Evolutionary conservation across 2,797 vertebrate genomes (phyloP).

Genomic region (Alauda arvensis): DNA sequence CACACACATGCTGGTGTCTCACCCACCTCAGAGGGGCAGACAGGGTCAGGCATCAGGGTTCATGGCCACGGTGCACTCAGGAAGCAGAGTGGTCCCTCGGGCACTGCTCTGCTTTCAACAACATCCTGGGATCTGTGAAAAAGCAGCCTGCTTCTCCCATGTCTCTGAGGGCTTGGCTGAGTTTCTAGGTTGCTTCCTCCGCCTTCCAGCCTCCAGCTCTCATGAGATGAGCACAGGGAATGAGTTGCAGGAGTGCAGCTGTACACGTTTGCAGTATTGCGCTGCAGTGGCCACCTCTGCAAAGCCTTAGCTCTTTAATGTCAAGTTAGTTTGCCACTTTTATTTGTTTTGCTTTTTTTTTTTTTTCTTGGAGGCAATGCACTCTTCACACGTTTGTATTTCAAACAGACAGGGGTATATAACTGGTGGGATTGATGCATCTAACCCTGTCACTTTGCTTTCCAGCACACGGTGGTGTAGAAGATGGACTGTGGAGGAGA

Average conservation of each 20-base stretch:
- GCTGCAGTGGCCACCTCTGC: neutral
- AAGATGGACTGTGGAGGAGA: neutral
- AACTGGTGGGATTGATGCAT: rapidly evolving
- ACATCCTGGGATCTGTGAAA: neutral
- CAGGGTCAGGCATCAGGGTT: neutral
- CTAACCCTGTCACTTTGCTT: slow-evolving; percentile 43
- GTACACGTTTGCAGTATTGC: rapidly evolving
- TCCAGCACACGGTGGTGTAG: neutral
- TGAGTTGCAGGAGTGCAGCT: neutral
- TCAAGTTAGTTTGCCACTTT: neutral
- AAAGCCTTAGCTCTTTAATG: neutral
- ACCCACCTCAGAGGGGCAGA: rapidly evolving
- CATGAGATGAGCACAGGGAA: neutral
- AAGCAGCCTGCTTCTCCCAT: neutral
- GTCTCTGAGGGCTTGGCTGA: neutral
- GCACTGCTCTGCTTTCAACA: neutral
- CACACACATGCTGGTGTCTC: rapidly evolving
- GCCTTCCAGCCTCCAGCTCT: neutral
- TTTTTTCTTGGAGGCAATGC: neutral
- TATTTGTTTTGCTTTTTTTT: neutral
- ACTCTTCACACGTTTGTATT: neutral
- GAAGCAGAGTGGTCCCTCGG: rapidly evolving
- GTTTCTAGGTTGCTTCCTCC: slow-evolving; percentile 7
- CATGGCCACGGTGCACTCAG: rapidly evolving
- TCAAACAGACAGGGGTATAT: neutral